phyloP scores from a whole-genome alignment of 2,113 vertebrate species.

The Suncus etruscus region DNA sequence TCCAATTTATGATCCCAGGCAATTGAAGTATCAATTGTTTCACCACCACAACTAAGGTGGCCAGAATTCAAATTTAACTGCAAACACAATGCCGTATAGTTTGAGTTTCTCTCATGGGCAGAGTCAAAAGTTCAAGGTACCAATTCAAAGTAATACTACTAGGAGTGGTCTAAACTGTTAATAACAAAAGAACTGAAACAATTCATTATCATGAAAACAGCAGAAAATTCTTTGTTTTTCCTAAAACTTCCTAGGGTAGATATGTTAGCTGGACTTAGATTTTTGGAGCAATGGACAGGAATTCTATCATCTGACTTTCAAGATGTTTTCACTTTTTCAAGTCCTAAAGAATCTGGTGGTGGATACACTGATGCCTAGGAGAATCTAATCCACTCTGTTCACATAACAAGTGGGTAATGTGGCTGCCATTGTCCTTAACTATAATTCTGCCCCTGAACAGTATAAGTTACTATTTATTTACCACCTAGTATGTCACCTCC shows the following conservation, averaged over 20 bases:
- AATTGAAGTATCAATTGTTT: not conserved
- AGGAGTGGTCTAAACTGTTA: not conserved
- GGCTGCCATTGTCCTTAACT: too few species aligned
- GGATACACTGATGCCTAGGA: not conserved
- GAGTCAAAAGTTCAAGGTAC: not conserved
- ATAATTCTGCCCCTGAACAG: not conserved
- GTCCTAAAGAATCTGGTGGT: not conserved
- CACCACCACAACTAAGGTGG: not conserved
- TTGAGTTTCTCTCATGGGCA: not conserved
- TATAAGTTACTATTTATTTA: not conserved
- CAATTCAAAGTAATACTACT: constrained; percentile 21
- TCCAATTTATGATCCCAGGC: not conserved
- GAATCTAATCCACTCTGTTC: not conserved
- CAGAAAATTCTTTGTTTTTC: not conserved
- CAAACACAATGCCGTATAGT: not conserved
- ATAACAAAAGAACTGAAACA: constrained; percentile 18
- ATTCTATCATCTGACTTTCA: not conserved
- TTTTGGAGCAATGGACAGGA: not conserved
- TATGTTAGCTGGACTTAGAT: not conserved
- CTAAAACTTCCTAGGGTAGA: not conserved
- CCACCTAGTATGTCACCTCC: not conserved
- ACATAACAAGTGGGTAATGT: not conserved
- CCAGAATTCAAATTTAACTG: constrained; percentile 11
- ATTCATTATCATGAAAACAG: not conserved
- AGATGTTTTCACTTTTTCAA: not conserved